A percentile compares a stretch with the other conserved stretches of the same genome.
phyloP scores from a whole-genome alignment of 1,140 invertebrate genomes.

The Pachyrhynchus sulphureomaculatus region DNA sequence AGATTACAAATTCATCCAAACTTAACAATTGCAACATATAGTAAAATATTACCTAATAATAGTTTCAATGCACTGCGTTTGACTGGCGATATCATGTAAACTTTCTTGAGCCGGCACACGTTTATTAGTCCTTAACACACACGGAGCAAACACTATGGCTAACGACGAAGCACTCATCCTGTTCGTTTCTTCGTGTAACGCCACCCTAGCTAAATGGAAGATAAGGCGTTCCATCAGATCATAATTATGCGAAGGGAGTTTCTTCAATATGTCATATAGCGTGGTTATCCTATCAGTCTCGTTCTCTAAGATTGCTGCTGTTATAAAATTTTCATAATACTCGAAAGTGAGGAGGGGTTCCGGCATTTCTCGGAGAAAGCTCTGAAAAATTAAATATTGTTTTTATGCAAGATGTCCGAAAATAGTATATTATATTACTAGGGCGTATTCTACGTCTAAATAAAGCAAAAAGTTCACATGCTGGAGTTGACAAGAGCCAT shows the following conservation, averaged over 20 bases:
- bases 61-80: conserved; percentile 84
- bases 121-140: conserved; percentile 85
- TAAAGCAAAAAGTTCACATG: too few relatives aligned
- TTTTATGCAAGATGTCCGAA: too few relatives aligned
- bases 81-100: conserved; percentile 74
- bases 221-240: conserved; percentile 90
- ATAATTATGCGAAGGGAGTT: conserved; percentile 86
- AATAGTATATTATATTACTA: too few relatives aligned
- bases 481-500: too few relatives aligned
- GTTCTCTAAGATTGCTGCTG: conserved; percentile 81
- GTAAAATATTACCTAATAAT: conserved; percentile 63
- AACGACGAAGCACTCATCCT: conserved; percentile 89
- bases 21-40: neutral
- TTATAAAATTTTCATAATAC: conserved; percentile 90
- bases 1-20: neutral
- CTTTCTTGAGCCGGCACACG: conserved; percentile 86
- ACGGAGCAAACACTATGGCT: conserved; percentile 94
- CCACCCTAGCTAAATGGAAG: conserved; percentile 89
- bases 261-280: conserved; percentile 83
- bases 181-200: conserved; percentile 83
- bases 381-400: too few relatives aligned
- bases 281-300: conserved; percentile 79
- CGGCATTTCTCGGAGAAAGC: conserved; percentile 88
- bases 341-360: conserved; percentile 92
- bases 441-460: too few relatives aligned